A percentile compares a stretch with the other conserved stretches of the same genome.
These are phyloP conservation scores for Etheostoma perlongum DNA, from an alignment of 2,797 vertebrate genomes.

Conservation along the genomic window DNA sequence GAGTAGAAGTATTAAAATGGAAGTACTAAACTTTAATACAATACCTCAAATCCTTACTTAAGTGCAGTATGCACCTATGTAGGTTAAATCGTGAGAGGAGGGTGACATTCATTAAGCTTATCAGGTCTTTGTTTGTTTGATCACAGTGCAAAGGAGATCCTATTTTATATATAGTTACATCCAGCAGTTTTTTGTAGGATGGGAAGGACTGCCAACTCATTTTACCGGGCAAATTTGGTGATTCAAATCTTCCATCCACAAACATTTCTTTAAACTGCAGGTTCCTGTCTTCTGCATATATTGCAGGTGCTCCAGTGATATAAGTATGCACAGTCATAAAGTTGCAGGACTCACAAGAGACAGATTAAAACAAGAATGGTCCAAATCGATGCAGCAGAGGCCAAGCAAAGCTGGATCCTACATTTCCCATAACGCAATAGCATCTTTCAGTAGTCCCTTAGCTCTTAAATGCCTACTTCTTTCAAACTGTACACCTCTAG, in stretches of 20 bases:
- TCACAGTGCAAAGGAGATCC: background rate
- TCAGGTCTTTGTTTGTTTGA: conserved; percentile 5
- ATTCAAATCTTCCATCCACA: background rate
- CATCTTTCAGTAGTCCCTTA: too few relatives aligned
- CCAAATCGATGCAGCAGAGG: background rate
- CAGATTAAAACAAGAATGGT: background rate
- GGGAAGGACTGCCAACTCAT: background rate
- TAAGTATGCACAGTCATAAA: background rate
- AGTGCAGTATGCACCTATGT: background rate
- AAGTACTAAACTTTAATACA: background rate
- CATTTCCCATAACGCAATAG: too few relatives aligned
- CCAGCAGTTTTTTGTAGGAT: background rate
- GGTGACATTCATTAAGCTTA: background rate
- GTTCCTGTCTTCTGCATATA: too few relatives aligned
- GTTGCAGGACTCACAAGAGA: background rate
- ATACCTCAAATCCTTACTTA: background rate
- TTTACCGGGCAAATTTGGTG: background rate
- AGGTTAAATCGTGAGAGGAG: background rate
- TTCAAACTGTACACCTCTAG: too few relatives aligned
- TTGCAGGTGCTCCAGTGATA: background rate
- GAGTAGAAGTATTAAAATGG: background rate
- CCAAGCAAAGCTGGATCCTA: too few relatives aligned
- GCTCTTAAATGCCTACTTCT: too few relatives aligned
- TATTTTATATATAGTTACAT: background rate
- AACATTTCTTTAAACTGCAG: background rate